Conservation (phyloP, 2,113 vertebrate genomes). For the Bombycilla garrulus region DNA sequence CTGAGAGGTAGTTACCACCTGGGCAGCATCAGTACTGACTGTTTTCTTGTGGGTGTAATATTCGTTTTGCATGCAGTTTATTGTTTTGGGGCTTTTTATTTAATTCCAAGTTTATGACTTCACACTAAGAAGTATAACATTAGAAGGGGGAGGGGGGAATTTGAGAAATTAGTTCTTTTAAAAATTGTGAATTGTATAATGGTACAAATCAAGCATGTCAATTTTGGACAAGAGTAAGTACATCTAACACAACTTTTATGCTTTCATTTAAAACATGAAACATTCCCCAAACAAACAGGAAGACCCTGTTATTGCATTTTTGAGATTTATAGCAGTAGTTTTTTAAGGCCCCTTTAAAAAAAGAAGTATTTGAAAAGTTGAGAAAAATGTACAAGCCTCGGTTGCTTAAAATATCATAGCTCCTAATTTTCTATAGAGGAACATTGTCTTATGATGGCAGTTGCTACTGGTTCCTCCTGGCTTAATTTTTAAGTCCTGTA, state of each 20-base stretch:
- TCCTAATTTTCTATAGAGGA: background rate
- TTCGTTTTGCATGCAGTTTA: background rate
- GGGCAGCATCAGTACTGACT: background rate
- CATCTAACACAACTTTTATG: background rate
- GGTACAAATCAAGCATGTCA: background rate
- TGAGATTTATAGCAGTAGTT: background rate
- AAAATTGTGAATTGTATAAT: background rate
- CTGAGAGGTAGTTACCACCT: background rate
- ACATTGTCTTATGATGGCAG: background rate
- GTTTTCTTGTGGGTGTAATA: background rate
- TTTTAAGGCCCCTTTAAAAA: background rate
- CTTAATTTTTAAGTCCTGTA: background rate
- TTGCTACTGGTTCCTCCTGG: background rate
- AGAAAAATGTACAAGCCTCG: background rate
- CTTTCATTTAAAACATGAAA: background rate
- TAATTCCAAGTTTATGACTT: background rate
- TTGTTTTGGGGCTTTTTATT: background rate
- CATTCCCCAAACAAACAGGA: background rate
- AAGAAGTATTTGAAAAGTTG: background rate
- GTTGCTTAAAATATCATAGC: background rate
- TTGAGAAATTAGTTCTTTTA: background rate
- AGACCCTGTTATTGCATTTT: background rate
- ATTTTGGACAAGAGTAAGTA: background rate
- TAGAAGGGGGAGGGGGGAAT: rapidly evolving
- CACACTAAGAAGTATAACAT: background rate